Percentiles rank a stretch among this genome's conserved stretches.
Conservation (phyloP, 2,888 invertebrate species). For the Stenichneumon culpator region DNA sequence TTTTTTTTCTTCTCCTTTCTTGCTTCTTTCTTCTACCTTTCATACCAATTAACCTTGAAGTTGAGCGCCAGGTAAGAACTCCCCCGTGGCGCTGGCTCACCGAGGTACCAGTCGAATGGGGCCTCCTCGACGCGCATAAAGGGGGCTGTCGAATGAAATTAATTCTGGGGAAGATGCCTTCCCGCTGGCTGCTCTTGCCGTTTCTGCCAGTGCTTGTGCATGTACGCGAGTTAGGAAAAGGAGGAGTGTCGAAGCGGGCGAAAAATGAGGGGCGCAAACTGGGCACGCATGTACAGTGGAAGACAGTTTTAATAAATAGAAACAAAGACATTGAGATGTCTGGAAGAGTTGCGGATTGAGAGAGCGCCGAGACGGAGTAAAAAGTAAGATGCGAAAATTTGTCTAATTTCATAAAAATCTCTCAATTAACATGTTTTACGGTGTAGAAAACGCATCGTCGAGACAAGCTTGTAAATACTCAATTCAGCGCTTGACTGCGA, state of each 20-base stretch:
- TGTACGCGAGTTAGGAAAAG: constrained; percentile 16
- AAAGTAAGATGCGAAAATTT: background rate
- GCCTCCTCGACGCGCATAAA: constrained; percentile 72
- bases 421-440: background rate
- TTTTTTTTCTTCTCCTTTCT: constrained; percentile 49
- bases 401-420: constrained; percentile 4
- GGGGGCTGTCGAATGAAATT: constrained; percentile 82
- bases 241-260: constrained; percentile 20
- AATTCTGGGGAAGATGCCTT: constrained; percentile 79
- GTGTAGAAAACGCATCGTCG: background rate
- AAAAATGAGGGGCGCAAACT: constrained; percentile 5
- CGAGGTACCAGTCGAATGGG: constrained; percentile 17
- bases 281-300: background rate
- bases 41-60: constrained; percentile 82
- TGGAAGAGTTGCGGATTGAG: background rate
- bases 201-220: constrained; percentile 12
- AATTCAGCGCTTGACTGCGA: background rate
- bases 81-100: constrained; percentile 51
- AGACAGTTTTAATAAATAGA: constrained; percentile 23
- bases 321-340: constrained; percentile 1
- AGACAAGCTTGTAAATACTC: background rate
- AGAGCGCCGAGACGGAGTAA: background rate
- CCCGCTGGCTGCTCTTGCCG: constrained; percentile 70
- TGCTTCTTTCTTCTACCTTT: constrained; percentile 68
- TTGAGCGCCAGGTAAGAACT: constrained; percentile 63